Evolutionary conservation across 2,888 invertebrate species (phyloP), one percentile per base, ranked within the genome.

Genomic region (Rotaria socialis): DNA sequence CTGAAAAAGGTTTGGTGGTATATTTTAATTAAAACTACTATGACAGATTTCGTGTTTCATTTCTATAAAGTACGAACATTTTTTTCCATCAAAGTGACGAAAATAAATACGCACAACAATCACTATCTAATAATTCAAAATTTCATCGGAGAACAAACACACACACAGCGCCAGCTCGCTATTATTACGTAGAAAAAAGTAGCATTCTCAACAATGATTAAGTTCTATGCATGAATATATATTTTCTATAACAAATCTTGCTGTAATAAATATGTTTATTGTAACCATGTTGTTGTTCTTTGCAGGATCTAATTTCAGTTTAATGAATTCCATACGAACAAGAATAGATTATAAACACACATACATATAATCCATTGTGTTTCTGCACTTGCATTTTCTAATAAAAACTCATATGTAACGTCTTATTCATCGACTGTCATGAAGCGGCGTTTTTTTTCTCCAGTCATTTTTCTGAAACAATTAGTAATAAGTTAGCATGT

Each of bases 401-500:
- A 35, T 35, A 67, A 67, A 67, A 35, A 67, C 27, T 5, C 35
- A 35, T 27, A 35, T 67, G 27, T 27, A 67, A 67, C 27, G 35
- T 67, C 67, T 67, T 67, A 22, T 67, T 67, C 35, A 67, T 67
- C 67, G 67, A 67, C 35, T 67, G 35, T 41, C 67, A 14, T 19
- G 35, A 16, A 67, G 6, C 6, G 16, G 6, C 35, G n/a, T n/a
- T 67, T 41, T 14, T 67, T 67, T 35, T 67, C 35, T 67, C 35
- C 35, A 35, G 35, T 35, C 67, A 35, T 35, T 67, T 67, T 67
- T 35, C 67, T 35, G 67, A 67, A 67, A 67, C 67, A 67, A 67
- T 67, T 67, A 67, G 67, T 67, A 67, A 19, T 67, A 67, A 67
- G 35, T 67, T 41, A 67, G 67, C 19, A 67, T 67, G 67, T 67